Evolutionary conservation across 2,797 vertebrate genomes (phyloP), one percentile per base, ranked within the genome.

Genomic region (Spinibarbus caldwelli): DNA sequence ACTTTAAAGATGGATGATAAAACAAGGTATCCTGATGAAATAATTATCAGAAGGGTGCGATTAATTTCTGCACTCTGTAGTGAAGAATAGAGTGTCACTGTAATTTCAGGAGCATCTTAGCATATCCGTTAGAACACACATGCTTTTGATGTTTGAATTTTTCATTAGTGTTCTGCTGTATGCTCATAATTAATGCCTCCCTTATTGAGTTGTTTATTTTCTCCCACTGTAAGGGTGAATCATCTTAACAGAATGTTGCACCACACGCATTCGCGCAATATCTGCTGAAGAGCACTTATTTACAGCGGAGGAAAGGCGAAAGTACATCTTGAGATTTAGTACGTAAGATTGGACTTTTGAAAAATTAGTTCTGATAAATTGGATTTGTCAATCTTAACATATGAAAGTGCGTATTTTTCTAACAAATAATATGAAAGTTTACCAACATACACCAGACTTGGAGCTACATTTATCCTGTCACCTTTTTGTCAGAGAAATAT

Each of bases 51-150:
- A 84, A 67, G 86, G 78, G 64, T 82, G 45, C 66, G 86, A 88
- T 91, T 92, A 89, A 91, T 93, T 93, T 85, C 92, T 93, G 91
- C 92, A 92, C 92, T 29, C 43, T 52, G 38, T 62, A 91, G 88
- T 89, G 90, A 90, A 89, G 89, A 93, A 92, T 86, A 89, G 89
- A 86, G 86, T 83, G 87, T 91, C 87, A 90, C 87, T 91, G 90
- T 92, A 91, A 90, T 91, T 91, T 88, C 89, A 90, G 82, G 89
- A 90, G 80, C 85, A 90, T 87, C 80, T 47, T 38, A 85, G 87
- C 90, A 89, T 89, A 90, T 90, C 87, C 85, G 89, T 92, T 90
- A 88, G 77, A 90, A 89, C 86, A 38, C 86, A 71, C 82, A 83
- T 87, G 80, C 75, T 84, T 89, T 84, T 86, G 83, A 87, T 83